Base-by-base conservation (phyloP, 2,888 invertebrate genomes). In the Athrips mouffetella region DNA sequence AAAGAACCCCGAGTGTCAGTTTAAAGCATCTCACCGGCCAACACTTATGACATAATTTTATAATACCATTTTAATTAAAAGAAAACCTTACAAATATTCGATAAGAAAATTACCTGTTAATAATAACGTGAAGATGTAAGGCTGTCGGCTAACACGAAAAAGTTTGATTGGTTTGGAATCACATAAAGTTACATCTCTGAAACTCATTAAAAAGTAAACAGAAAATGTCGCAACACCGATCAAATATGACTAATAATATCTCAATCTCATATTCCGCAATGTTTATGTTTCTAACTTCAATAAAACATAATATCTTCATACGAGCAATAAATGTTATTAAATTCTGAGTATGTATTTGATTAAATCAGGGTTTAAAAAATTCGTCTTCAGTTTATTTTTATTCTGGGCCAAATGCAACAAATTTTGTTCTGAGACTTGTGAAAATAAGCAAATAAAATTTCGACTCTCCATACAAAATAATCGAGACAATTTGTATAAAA, bases 121-220 rank as follows among this genome's bases (percentile, higher is more conserved):
- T 46, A 29, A 30, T 10, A 16, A 25, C 15, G 39, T 27, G 29
- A 18, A 13, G 20, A 1, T 16, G 47, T 31, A 31, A 7, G 69
- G 57, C 55, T 59, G 54, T 51, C 59, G 62, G 59, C 63, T 68
- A 70, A 69, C 65, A 62, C 66, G 76, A 78, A 76, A 70, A 88
- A 86, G 81, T 87, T 87, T 84, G 80, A 88, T 87, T 87, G 85
- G 78, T 80, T 87, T 81, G 72, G 76, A 80, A 84, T 76, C 76
- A 76, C 63, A 75, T 70, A 64, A 70, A 76, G 73, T 70, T 63
- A 60, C 76, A 71, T 71, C 73, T 10, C 23, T 30, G 70, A 76
- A 88, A 84, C 83, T 85, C 83, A 82, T 84, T 86, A 82, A 82
- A 79, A 86, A 86, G 86, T 82, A 81, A 84, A 84, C 71, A 82